Evolutionary conservation across 1,140 invertebrate genomes (phyloP), one percentile per base, ranked within the genome.

Genomic region (Drosophila rufa): DNA sequence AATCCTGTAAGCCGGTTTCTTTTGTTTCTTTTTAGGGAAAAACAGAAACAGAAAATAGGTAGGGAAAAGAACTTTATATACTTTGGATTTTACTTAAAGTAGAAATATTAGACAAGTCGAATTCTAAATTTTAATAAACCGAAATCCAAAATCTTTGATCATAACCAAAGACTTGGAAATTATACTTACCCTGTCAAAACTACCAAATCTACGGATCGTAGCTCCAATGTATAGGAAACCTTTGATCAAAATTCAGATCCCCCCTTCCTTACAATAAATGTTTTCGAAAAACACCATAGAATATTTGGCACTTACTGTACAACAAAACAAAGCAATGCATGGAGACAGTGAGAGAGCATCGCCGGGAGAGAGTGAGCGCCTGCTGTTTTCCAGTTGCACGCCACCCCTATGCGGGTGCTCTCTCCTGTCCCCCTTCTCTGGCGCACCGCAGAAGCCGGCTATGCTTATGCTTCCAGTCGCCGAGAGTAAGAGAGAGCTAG

Each of bases 301-400:
- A 55, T 83, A 83, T 87, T 87, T 87, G 80, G 84, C 84, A 89
- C 77, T 89, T 87, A 89, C 85, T 89, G 84, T 90, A 89, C 85
- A 89, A 67, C 51, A 74, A 62, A 80, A 66, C 69, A 59, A 60
- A 69, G 67, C 64, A 50, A 66, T 66, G 36, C 60, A 66, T 47
- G 69, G 42, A 61, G 33, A 65, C 30, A 40, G 42, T 33, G 25
- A 61, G 64, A 67, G 58, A 82, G 40, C 61, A 59, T 65, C 11
- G 19, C 15, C 11, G 7, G 61, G 27, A 47, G 45, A 75, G 48
- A 66, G 58, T 58, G 42, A 64, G 57, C 59, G 62, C 55, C 65
- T 43, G 51, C 56, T 50, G 40, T 14, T 27, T 75, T 68, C 47
- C 65, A 45, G 33, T 51, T 42, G 69, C 80, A 69, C 17, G 71